Conservation (phyloP, 1,140 invertebrate genomes). For the Drosophila setifemur region DNA sequence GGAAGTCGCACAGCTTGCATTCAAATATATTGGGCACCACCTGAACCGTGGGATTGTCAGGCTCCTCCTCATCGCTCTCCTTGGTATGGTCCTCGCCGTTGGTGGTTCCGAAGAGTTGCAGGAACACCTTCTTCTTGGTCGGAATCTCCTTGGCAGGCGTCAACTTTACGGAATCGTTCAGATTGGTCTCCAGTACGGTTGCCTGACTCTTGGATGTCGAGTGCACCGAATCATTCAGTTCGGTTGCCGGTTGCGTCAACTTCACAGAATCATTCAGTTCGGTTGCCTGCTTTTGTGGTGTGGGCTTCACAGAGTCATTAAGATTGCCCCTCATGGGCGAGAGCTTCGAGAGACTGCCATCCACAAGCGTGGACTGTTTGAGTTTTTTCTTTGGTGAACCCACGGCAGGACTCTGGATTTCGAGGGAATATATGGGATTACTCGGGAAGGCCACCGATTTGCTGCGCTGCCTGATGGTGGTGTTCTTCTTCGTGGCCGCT, state of each 20-base stretch:
- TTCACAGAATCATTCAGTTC: too few species aligned
- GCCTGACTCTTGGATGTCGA: too few species aligned
- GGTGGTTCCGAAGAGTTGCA: constrained; percentile 30
- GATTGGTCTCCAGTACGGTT: constrained; percentile 12
- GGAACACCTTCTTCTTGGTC: constrained; percentile 12
- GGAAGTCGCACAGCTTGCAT: constrained; percentile 47
- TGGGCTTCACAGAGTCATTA: too few species aligned
- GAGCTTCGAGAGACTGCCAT: background rate
- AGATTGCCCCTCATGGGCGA: too few species aligned
- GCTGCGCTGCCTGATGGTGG: constrained; percentile 2
- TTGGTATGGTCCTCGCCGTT: background rate
- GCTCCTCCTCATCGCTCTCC: constrained; percentile 5
- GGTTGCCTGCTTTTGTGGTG: constrained; percentile 15
- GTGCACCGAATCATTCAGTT: too few species aligned
- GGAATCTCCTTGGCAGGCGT: constrained; percentile 20
- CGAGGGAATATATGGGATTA: background rate
- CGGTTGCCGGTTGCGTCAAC: too few species aligned
- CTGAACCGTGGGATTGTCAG: background rate
- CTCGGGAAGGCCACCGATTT: constrained; percentile 5
- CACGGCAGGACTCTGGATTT: background rate
- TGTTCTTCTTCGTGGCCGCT: background rate
- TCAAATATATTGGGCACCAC: constrained; percentile 6
- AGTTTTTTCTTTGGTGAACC: background rate
- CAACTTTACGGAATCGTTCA: constrained; percentile 37
- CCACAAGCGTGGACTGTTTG: background rate